phyloP scores from a whole-genome alignment of 2,113 vertebrate species.

The Suricata suricatta region DNA sequence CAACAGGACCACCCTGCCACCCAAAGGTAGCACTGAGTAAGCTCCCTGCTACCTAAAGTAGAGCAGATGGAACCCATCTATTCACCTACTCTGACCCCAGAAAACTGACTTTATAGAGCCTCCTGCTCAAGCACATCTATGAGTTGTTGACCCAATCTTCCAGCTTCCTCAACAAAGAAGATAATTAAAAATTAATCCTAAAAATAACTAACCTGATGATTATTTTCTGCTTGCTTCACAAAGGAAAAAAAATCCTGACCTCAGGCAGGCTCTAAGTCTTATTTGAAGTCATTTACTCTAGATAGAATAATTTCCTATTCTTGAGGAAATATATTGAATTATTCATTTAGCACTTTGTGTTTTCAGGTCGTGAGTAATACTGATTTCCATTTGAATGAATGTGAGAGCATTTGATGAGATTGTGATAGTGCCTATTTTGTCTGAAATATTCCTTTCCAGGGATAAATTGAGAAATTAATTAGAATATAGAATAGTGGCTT shows the following conservation, averaged over 20 bases:
- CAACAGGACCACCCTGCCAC: neutral
- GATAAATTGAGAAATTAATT: slow-evolving; percentile 9
- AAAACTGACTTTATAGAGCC: neutral
- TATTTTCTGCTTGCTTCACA: neutral
- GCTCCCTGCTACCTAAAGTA: neutral
- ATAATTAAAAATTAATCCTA: neutral
- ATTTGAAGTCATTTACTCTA: neutral
- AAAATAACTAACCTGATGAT: neutral
- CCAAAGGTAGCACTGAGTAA: neutral
- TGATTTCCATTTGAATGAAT: neutral
- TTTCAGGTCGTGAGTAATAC: neutral
- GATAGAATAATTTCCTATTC: neutral
- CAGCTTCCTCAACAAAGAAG: neutral
- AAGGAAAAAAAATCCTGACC: neutral
- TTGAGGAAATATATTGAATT: neutral
- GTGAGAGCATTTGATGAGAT: neutral
- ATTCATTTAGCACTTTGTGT: slow-evolving; percentile 4
- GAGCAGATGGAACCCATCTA: neutral
- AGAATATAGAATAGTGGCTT: neutral
- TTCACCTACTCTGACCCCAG: neutral
- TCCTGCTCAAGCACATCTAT: neutral
- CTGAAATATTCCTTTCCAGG: neutral
- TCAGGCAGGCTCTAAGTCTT: neutral
- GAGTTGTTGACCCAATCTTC: neutral
- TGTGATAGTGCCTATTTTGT: neutral